Evolutionary conservation across 1,140 invertebrate genomes (phyloP).

Genomic region (Glomeris maerens): DNA sequence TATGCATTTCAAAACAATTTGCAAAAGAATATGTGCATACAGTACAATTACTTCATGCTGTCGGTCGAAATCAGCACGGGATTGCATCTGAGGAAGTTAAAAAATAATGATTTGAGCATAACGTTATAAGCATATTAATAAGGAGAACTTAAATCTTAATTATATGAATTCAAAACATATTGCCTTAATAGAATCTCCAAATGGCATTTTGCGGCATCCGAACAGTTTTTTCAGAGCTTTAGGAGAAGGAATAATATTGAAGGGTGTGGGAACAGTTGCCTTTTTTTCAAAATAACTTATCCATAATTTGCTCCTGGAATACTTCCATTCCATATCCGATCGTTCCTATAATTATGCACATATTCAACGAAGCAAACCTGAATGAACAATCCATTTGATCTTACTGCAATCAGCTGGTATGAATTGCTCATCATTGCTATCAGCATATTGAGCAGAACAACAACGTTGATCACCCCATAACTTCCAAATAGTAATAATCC

Average conservation of each 20-base stretch:
- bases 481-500: constrained; percentile 72
- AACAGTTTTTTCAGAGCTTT: constrained; percentile 46
- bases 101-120: not conserved
- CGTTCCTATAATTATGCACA: constrained; percentile 44
- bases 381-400: constrained; percentile 21
- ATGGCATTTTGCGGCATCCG: constrained; percentile 43
- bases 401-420: constrained; percentile 79
- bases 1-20: too few species aligned
- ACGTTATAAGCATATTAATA: not conserved
- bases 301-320: constrained; percentile 75
- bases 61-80: too few species aligned
- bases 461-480: constrained; percentile 80
- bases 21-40: too few species aligned
- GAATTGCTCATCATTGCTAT: constrained; percentile 96
- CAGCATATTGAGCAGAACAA: constrained; percentile 82
- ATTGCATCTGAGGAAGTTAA: not conserved
- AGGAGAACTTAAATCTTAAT: not conserved
- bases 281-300: constrained; percentile 84
- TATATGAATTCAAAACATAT: not conserved
- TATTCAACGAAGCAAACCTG: not conserved
- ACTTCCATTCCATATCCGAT: constrained; percentile 83
- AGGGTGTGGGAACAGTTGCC: constrained; percentile 67
- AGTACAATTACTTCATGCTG: too few species aligned
- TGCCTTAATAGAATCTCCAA: constrained; percentile 31
- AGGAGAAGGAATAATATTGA: constrained; percentile 68